Percentiles rank a stretch among this genome's conserved stretches.
Conservation (phyloP, 1,140 invertebrate genomes). For the Drosophila nigrodunni region DNA sequence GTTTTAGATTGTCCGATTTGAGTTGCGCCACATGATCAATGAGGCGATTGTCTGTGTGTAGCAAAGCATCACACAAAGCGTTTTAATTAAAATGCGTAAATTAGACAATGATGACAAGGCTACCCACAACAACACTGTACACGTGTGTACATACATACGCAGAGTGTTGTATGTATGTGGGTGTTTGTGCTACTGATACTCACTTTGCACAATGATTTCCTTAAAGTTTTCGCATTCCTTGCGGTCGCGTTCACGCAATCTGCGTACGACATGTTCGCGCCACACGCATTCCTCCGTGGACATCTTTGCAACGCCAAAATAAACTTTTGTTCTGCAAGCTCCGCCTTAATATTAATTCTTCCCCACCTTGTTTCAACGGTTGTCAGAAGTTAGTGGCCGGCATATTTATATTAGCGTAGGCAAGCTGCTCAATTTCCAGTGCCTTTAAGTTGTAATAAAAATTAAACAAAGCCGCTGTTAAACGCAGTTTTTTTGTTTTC, state of each 20-base stretch:
- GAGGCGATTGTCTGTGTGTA: slow-evolving; percentile 91
- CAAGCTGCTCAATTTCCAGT: background rate
- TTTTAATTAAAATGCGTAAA: slow-evolving; percentile 27
- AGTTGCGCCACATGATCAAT: slow-evolving; percentile 93
- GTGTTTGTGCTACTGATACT: slow-evolving; percentile 28
- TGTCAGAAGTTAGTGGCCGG: slow-evolving; percentile 27
- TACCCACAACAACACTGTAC: background rate
- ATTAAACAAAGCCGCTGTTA: slow-evolving; percentile 2
- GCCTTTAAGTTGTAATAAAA: background rate
- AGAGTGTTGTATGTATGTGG: background rate
- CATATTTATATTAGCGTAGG: slow-evolving; percentile 29
- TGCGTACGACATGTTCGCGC: slow-evolving; percentile 86
- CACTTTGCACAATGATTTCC: slow-evolving; percentile 88
- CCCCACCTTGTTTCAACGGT: slow-evolving; percentile 23
- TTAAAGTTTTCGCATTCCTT: slow-evolving; percentile 87
- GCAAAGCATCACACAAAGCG: slow-evolving; percentile 21
- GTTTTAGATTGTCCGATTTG: slow-evolving; percentile 92
- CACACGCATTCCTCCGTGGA: slow-evolving; percentile 84
- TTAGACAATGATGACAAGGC: background rate
- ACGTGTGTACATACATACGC: background rate
- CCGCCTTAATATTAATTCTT: slow-evolving; percentile 15
- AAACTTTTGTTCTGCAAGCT: background rate
- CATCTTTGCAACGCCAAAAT: slow-evolving; percentile 48
- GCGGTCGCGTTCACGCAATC: slow-evolving; percentile 87
- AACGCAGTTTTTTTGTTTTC: slow-evolving; percentile 27